phyloP scores from a whole-genome alignment of 1,140 invertebrate genomes.

The Callitettix versicolor region DNA sequence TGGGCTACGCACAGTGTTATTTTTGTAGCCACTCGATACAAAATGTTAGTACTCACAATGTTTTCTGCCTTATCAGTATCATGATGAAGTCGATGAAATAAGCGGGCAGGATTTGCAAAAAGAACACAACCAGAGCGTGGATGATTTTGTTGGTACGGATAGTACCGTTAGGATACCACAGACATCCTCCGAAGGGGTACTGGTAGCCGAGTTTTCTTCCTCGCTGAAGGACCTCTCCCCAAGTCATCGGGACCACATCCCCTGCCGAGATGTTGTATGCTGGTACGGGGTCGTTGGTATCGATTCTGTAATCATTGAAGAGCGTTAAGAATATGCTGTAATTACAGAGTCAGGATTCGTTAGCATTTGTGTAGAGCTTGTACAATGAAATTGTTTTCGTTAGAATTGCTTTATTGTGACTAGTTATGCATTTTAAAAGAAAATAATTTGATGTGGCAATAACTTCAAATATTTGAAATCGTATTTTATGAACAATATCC shows the following conservation, averaged over 20 bases:
- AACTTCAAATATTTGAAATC: too few relatives aligned
- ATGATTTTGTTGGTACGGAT: conserved; percentile 43
- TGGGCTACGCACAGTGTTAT: too few relatives aligned
- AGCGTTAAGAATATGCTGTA: too few relatives aligned
- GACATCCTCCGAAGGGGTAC: conserved; percentile 43
- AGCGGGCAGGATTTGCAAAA: conserved; percentile 50
- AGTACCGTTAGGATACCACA: conserved; percentile 51
- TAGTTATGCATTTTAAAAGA: too few relatives aligned
- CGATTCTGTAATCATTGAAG: conserved; percentile 1
- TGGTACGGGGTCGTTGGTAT: conserved; percentile 36
- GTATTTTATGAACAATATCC: too few relatives aligned
- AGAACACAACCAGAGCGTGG: conserved; percentile 43
- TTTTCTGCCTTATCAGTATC: conserved; percentile 44
- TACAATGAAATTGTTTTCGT: neutral
- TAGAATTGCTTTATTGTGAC: too few relatives aligned
- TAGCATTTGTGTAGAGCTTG: neutral
- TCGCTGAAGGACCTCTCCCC: conserved; percentile 44
- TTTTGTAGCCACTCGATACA: too few relatives aligned
- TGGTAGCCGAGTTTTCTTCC: conserved; percentile 31
- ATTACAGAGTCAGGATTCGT: too few relatives aligned
- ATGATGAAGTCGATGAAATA: conserved; percentile 48
- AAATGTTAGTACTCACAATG: conserved; percentile 50
- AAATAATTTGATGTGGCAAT: too few relatives aligned
- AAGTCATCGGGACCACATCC: conserved; percentile 53
- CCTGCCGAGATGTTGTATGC: conserved; percentile 63